Evolutionary conservation across 2,797 vertebrate species (phyloP).

Genomic region (Uromys caudimaculatus): DNA sequence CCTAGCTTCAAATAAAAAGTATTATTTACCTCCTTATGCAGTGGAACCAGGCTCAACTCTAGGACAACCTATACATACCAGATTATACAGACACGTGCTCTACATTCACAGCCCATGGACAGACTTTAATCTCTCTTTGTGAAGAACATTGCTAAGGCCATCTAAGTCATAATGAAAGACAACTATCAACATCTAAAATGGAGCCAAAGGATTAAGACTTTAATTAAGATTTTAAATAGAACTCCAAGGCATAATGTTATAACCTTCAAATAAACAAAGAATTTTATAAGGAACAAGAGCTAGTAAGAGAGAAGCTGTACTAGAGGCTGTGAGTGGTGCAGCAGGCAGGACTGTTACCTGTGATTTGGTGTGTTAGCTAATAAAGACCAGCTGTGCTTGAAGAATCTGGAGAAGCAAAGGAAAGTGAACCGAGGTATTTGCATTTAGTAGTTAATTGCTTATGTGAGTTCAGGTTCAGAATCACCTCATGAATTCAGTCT

Average conservation of each 20-base stretch:
- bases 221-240: neutral
- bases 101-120: neutral
- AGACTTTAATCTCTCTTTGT: neutral
- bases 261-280: neutral
- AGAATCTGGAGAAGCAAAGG: neutral
- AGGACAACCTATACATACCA: neutral
- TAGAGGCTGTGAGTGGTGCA: neutral
- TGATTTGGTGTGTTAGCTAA: neutral
- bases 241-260: neutral
- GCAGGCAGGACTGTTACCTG: too few species aligned
- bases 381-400: neutral
- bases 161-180: neutral
- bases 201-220: neutral
- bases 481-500: neutral
- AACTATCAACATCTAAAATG: neutral
- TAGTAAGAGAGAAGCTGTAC: neutral
- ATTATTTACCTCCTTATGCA: too few species aligned
- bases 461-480: neutral
- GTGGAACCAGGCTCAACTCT: neutral
- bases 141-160: neutral
- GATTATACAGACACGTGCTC: neutral
- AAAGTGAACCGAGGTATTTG: neutral
- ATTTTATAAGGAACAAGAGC: neutral
- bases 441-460: neutral
- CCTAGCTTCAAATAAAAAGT: neutral